Conservation (phyloP, 2,797 vertebrate species). For the Coccyzus lansbergi region DNA sequence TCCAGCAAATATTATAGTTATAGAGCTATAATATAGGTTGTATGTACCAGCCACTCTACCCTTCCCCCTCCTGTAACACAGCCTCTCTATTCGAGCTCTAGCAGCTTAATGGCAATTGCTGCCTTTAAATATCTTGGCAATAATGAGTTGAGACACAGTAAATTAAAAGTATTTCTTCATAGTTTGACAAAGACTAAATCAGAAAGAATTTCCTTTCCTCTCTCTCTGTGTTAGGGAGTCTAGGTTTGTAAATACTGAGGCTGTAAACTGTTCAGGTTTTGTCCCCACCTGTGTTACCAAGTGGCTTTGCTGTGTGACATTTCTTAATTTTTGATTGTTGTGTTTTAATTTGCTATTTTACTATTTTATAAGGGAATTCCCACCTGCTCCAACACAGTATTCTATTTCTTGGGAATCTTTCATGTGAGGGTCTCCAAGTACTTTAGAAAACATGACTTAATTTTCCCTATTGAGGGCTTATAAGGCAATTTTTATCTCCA, state of each 20-base stretch:
- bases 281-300: neutral
- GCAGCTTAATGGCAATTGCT: neutral
- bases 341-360: neutral
- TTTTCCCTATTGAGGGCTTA: constrained; percentile 11
- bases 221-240: constrained; percentile 8
- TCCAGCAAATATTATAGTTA: neutral
- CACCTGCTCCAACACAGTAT: neutral
- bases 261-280: neutral
- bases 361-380: neutral
- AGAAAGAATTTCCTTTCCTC: constrained; percentile 33
- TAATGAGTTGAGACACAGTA: neutral
- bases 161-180: neutral
- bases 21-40: neutral
- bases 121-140: neutral
- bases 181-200: neutral
- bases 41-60: neutral
- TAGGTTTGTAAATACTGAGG: constrained; percentile 2
- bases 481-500: constrained; percentile 33
- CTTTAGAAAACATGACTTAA: constrained; percentile 25
- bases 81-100: neutral
- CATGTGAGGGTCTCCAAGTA: neutral
- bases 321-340: neutral
- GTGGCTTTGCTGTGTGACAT: neutral
- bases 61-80: neutral
- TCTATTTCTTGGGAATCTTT: neutral